Conservation (phyloP, 2,113 vertebrate genomes). For the Notiomystis cincta region DNA sequence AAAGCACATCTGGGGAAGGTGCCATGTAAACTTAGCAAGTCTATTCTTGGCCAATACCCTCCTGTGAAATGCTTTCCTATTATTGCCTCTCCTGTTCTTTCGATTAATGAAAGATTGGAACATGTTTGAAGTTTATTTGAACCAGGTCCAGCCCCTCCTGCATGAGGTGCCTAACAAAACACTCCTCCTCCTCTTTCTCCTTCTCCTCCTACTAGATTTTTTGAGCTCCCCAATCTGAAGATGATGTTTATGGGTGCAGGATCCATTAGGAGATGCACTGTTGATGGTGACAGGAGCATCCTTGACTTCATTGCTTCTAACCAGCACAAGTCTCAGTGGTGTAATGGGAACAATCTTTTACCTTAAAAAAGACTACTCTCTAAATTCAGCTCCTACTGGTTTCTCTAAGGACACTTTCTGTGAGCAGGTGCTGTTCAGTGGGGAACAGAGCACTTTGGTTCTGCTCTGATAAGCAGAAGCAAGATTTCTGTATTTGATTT, state of each 20-base stretch:
- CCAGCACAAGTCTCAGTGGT: not conserved
- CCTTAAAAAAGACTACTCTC: not conserved
- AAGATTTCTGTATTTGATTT: not conserved
- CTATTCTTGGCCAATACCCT: not conserved
- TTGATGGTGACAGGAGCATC: not conserved
- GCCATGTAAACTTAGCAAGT: not conserved
- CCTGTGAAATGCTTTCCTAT: not conserved
- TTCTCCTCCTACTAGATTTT: not conserved
- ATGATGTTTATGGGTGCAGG: not conserved
- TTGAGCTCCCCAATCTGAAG: not conserved
- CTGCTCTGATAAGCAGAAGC: not conserved
- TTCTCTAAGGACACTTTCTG: not conserved
- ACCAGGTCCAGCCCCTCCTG: not conserved
- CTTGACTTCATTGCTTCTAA: not conserved
- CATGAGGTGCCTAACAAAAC: not conserved
- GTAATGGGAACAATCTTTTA: not conserved
- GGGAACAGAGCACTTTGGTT: not conserved
- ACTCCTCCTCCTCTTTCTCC: not conserved
- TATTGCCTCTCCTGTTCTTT: not conserved
- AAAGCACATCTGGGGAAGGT: slow-evolving; percentile 8
- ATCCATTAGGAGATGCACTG: not conserved
- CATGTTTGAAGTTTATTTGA: not conserved
- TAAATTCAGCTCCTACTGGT: not conserved
- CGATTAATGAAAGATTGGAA: not conserved
- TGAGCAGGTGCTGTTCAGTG: not conserved